Percentiles rank a stretch among this genome's conserved stretches.
Conservation (phyloP, 2,888 invertebrate genomes). For the Patella caerulea region DNA sequence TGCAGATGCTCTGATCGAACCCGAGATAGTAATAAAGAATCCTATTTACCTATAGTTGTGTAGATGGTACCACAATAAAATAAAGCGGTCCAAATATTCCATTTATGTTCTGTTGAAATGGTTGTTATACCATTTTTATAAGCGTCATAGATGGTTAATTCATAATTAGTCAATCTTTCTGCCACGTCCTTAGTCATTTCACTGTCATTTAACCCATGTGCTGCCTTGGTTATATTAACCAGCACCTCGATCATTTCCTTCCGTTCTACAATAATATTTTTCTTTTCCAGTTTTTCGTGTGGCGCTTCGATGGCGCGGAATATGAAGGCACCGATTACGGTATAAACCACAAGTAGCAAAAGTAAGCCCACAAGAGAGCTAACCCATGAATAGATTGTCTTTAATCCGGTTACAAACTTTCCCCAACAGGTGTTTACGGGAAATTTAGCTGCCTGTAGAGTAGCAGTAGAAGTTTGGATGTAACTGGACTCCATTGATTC, state of each 20-base stretch:
- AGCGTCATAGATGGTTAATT: slow-evolving; percentile 86
- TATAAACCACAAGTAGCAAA: slow-evolving; percentile 83
- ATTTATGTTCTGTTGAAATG: slow-evolving; percentile 79
- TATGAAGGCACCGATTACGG: slow-evolving; percentile 84
- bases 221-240: slow-evolving; percentile 75
- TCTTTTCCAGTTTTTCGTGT: slow-evolving; percentile 88
- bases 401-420: background rate
- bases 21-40: background rate
- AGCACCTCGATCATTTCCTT: slow-evolving; percentile 87
- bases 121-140: slow-evolving; percentile 88
- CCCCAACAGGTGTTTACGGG: background rate
- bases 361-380: slow-evolving; percentile 78
- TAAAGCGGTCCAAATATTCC: slow-evolving; percentile 71
- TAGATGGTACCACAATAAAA: slow-evolving; percentile 73
- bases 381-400: slow-evolving; percentile 18
- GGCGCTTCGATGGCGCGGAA: slow-evolving; percentile 87
- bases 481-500: slow-evolving; percentile 10
- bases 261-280: slow-evolving; percentile 84
- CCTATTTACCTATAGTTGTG: slow-evolving; percentile 75
- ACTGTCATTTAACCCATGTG: slow-evolving; percentile 21
- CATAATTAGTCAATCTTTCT: slow-evolving; percentile 85
- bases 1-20: too few relatives aligned
- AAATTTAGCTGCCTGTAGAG: slow-evolving; percentile 5
- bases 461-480: slow-evolving; percentile 20
- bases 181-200: slow-evolving; percentile 57